These are phyloP conservation scores for Rhynchophorus ferrugineus DNA, from an alignment of 1,140 invertebrate genomes.

Conservation along the genomic window DNA sequence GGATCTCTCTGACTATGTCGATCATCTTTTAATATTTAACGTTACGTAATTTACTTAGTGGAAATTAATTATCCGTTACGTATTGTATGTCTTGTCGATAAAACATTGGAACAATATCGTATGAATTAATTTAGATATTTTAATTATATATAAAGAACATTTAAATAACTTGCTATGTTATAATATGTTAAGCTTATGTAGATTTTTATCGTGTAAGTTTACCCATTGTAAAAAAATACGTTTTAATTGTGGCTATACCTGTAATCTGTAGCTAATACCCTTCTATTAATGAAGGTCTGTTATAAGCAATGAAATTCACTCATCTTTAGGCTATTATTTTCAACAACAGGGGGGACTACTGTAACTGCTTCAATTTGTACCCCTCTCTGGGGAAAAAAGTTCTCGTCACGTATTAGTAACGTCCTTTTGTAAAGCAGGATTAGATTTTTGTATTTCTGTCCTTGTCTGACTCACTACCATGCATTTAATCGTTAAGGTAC, in stretches of 20 bases:
- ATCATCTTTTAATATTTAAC: neutral
- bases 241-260: slow-evolving; percentile 7
- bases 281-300: slow-evolving; percentile 18
- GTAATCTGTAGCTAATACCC: slow-evolving; percentile 16
- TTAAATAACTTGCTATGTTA: neutral
- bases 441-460: neutral
- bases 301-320: slow-evolving; percentile 23
- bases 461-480: neutral
- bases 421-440: slow-evolving; percentile 13
- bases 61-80: neutral
- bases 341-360: slow-evolving; percentile 17
- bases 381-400: slow-evolving; percentile 16
- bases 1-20: neutral
- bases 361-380: slow-evolving; percentile 23
- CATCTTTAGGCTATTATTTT: slow-evolving; percentile 22
- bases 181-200: neutral
- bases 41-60: neutral
- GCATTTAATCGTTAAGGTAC: neutral
- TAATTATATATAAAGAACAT: neutral
- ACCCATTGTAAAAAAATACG: neutral
- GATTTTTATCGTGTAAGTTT: neutral
- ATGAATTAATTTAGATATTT: too few species aligned
- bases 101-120: neutral
- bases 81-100: neutral
- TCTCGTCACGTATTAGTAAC: slow-evolving; percentile 23